Evolutionary conservation across 1,140 invertebrate species (phyloP).

Genomic region (Centruroides sculpturatus): DNA sequence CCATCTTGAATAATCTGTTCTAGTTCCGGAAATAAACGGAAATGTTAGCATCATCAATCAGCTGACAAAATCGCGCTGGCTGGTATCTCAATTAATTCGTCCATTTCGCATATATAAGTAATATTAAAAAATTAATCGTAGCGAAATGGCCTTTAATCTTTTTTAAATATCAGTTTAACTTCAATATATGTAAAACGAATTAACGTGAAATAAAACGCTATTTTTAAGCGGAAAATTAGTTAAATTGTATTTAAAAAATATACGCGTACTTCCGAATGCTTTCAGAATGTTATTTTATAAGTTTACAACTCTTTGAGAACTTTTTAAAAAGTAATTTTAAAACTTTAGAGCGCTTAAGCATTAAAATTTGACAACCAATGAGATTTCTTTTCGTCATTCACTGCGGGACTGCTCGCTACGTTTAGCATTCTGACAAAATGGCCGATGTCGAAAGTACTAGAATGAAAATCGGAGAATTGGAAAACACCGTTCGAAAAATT

Average conservation of each 20-base stretch:
- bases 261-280: too few relatives aligned
- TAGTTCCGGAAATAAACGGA: slow-evolving; percentile 16
- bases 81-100: too few relatives aligned
- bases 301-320: neutral
- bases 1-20: slow-evolving; percentile 15
- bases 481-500: neutral
- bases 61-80: too few relatives aligned
- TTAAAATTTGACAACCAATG: neutral
- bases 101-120: too few relatives aligned
- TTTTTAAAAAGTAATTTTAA: neutral
- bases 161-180: too few relatives aligned
- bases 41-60: slow-evolving; percentile 1
- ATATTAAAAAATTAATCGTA: too few relatives aligned
- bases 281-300: too few relatives aligned
- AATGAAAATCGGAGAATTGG: neutral
- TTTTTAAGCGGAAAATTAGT: too few relatives aligned
- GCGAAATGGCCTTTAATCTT: too few relatives aligned
- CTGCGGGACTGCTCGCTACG: neutral
- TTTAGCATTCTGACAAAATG: neutral
- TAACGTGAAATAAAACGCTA: too few relatives aligned
- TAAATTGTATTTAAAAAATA: too few relatives aligned
- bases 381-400: neutral
- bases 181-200: too few relatives aligned
- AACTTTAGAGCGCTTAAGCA: neutral
- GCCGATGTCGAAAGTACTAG: neutral